These are phyloP conservation scores for Drosophila tanythrix DNA, from an alignment of 2,888 invertebrate genomes.

Conservation along the genomic window DNA sequence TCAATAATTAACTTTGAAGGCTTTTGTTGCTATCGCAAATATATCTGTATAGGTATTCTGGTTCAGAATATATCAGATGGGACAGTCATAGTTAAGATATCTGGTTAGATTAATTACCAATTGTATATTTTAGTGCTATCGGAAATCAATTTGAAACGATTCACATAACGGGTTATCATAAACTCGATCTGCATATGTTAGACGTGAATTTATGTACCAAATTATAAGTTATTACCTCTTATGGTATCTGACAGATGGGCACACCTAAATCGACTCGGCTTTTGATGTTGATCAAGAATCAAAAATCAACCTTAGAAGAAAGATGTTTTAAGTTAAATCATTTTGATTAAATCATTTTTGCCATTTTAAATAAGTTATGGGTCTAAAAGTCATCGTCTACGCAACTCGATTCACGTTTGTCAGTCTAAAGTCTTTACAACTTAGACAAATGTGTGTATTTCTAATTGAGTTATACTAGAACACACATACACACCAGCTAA, in stretches of 20 bases:
- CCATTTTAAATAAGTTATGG: too few relatives aligned
- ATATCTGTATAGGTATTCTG: not conserved
- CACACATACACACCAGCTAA: not conserved
- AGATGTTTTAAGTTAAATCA: too few relatives aligned
- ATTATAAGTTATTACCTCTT: not conserved
- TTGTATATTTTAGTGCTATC: not conserved
- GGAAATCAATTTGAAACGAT: not conserved
- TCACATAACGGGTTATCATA: not conserved
- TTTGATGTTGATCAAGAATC: not conserved
- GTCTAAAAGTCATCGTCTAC: not conserved
- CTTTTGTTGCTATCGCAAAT: not conserved
- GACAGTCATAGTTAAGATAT: not conserved
- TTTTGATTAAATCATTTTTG: too few relatives aligned
- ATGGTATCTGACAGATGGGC: not conserved
- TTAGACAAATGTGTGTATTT: not conserved
- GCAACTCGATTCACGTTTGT: not conserved
- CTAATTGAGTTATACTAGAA: not conserved
- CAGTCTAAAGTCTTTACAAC: not conserved
- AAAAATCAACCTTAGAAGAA: not conserved
- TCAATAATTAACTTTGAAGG: not conserved
- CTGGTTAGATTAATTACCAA: not conserved
- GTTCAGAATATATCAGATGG: too few relatives aligned
- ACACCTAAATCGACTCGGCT: not conserved
- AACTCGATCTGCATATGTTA: not conserved
- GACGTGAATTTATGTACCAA: not conserved